A percentile compares a stretch with the other conserved stretches of the same genome.
phyloP scores from a whole-genome alignment of 1,140 invertebrate species.

The Diprion similis region DNA sequence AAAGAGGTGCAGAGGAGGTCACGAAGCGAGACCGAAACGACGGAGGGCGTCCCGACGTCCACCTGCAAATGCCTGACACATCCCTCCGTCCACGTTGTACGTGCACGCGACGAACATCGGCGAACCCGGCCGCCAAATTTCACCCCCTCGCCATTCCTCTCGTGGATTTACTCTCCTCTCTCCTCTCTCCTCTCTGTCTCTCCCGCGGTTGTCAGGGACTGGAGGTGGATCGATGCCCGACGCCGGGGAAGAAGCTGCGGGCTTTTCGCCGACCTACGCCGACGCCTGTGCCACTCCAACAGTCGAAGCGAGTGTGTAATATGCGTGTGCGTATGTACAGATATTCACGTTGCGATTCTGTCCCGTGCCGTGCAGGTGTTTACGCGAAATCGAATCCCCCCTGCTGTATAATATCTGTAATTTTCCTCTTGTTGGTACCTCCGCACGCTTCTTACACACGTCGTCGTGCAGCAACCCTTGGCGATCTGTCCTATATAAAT shows the following conservation, averaged over 20 bases:
- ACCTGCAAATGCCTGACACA: not conserved
- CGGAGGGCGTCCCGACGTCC: not conserved
- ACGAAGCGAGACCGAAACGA: not conserved
- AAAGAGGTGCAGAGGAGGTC: not conserved
- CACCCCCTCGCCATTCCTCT: not conserved
- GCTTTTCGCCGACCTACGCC: constrained; percentile 18
- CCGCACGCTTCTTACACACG: too few species aligned
- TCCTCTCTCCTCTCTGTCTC: not conserved
- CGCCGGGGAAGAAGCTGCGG: not conserved
- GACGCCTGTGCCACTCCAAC: not conserved
- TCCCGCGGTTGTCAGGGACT: constrained; percentile 12
- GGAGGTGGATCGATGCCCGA: constrained; percentile 9
- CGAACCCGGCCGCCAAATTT: not conserved
- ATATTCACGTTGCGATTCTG: too few species aligned
- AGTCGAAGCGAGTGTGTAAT: too few species aligned
- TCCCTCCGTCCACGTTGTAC: not conserved
- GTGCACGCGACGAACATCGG: not conserved
- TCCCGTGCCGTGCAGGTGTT: too few species aligned
- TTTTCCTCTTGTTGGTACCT: too few species aligned
- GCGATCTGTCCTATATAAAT: too few species aligned
- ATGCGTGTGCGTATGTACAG: too few species aligned
- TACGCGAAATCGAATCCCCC: too few species aligned
- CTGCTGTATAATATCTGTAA: too few species aligned
- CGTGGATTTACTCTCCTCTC: not conserved
- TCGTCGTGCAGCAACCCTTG: too few species aligned